phyloP scores from a whole-genome alignment of 1,140 invertebrate genomes.

The Scaptomyza pallida region DNA sequence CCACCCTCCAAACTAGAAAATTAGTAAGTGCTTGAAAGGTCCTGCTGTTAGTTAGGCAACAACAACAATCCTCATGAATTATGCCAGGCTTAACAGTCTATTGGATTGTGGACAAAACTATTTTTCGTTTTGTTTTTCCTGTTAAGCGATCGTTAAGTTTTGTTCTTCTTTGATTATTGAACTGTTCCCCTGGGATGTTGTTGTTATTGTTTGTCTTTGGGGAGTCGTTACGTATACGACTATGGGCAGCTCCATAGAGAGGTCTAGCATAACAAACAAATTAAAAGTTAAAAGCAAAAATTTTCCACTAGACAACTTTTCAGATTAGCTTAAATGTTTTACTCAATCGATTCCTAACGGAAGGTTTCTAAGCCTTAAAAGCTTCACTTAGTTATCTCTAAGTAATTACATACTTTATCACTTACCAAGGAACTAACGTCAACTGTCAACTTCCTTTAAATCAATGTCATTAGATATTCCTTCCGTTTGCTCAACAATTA shows the following conservation, averaged over 20 bases:
- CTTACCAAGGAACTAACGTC: neutral
- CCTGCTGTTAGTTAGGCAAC: neutral
- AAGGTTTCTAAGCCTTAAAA: no score
- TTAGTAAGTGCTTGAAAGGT: neutral
- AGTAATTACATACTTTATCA: no score
- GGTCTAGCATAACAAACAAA: no score
- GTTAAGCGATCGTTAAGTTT: neutral
- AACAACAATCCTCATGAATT: slow-evolving; percentile 14
- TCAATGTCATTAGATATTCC: neutral
- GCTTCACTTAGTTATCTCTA: no score
- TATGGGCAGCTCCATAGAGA: no score
- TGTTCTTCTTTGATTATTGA: neutral
- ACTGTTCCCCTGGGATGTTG: neutral
- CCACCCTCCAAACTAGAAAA: slow-evolving; percentile 2
- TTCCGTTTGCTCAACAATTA: neutral
- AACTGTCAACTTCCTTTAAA: neutral
- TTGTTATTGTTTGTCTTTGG: neutral
- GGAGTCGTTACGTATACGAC: neutral
- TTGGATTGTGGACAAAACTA: slow-evolving; percentile 6
- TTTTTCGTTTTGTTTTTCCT: no score
- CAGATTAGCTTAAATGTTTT: no score
- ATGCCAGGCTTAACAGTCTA: slow-evolving; percentile 6
- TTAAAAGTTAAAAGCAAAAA: no score
- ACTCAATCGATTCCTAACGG: no score
- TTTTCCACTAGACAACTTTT: no score